Evolutionary conservation across 2,113 vertebrate genomes (phyloP).

Genomic region (Gila orcuttii): DNA sequence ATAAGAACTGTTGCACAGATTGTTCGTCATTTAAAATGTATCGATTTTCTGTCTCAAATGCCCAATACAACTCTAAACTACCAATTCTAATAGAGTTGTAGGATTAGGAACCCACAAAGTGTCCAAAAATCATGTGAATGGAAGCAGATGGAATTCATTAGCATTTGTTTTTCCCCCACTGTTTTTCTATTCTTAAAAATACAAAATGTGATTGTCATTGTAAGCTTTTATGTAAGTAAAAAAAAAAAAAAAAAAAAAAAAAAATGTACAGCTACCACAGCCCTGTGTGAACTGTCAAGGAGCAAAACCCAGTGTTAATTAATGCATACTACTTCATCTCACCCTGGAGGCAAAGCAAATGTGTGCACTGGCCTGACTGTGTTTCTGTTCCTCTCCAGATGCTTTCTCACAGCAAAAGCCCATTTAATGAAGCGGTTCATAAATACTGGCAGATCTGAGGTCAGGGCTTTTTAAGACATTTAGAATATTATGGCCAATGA

Average conservation of each 20-base stretch:
- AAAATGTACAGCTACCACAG: not conserved
- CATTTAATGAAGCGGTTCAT: slow-evolving; percentile 97
- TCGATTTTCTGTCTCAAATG: not conserved
- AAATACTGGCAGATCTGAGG: slow-evolving; percentile 93
- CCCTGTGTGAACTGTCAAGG: not conserved
- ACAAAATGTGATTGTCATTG: not conserved
- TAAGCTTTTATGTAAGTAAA: no score
- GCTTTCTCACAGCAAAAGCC: slow-evolving; percentile 93
- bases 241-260: no score
- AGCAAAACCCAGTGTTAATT: not conserved
- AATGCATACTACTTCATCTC: not conserved
- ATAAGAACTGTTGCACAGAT: not conserved
- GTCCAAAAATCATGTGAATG: not conserved
- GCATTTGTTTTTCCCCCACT: not conserved
- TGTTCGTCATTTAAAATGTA: not conserved
- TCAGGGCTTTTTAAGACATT: slow-evolving; percentile 87
- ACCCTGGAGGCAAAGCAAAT: not conserved
- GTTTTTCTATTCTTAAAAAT: not conserved
- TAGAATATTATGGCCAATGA: slow-evolving; percentile 94
- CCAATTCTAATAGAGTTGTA: no score
- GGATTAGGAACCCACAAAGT: no score
- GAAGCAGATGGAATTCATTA: not conserved
- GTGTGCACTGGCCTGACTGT: slow-evolving; percentile 61
- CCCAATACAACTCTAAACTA: no score
- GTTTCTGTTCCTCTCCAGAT: slow-evolving; percentile 96